phyloP scores from a whole-genome alignment of 2,113 vertebrate genomes.

The Osmerus eperlanus region DNA sequence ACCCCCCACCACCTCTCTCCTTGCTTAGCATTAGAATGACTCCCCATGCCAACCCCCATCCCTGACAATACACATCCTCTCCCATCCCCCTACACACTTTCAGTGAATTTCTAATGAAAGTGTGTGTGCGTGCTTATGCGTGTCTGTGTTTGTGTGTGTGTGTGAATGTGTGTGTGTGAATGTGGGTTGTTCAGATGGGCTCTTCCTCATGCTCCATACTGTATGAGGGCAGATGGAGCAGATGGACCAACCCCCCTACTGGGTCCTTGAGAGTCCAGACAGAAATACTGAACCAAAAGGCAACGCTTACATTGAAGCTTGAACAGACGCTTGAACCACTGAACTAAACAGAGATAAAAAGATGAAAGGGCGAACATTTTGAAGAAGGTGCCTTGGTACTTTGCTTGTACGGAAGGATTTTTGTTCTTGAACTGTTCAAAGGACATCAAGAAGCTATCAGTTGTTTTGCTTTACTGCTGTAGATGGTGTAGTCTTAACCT shows the following conservation, averaged over 20 bases:
- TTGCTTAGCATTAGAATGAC: neutral
- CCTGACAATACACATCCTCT: conserved; percentile 6
- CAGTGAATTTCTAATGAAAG: neutral
- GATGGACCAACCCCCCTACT: neutral
- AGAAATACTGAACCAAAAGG: no score
- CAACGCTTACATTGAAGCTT: no score
- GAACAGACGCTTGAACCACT: no score
- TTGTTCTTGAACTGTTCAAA: neutral
- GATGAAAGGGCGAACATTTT: no score
- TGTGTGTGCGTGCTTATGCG: neutral
- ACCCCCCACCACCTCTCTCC: neutral
- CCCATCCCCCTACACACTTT: neutral
- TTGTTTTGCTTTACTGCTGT: no score
- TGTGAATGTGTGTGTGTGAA: conserved; percentile 8
- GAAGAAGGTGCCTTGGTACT: no score
- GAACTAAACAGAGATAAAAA: neutral
- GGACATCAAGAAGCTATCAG: conserved; percentile 7
- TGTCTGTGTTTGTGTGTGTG: neutral
- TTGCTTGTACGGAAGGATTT: neutral
- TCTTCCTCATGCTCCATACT: neutral
- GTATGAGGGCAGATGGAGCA: neutral
- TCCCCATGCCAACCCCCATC: neutral
- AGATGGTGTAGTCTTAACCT: neutral
- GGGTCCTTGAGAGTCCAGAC: no score
- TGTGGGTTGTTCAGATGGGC: neutral